A percentile compares a stretch with the other conserved stretches of the same genome.
phyloP scores from a whole-genome alignment of 2,797 vertebrate genomes.

The Falco columbarius region DNA sequence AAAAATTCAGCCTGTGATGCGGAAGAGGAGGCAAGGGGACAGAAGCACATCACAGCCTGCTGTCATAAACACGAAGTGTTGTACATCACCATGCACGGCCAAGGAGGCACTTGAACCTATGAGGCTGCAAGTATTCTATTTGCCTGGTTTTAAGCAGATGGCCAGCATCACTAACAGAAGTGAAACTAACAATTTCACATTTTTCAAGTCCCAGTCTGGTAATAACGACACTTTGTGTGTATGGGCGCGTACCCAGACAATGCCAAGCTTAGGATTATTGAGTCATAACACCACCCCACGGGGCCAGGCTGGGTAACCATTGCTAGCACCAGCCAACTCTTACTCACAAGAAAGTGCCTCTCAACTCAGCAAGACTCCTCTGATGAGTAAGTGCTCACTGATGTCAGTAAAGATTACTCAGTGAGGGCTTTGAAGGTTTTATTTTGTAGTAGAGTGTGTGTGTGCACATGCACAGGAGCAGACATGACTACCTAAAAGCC shows the following conservation, averaged over 20 bases:
- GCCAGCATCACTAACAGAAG: not conserved
- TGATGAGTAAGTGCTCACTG: slow-evolving; percentile 16
- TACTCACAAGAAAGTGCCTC: not conserved
- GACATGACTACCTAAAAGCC: not conserved
- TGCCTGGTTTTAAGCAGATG: not conserved
- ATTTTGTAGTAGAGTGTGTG: not conserved
- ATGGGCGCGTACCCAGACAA: accelerated
- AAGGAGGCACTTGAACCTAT: not conserved
- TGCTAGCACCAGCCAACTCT: not conserved
- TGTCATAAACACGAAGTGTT: not conserved
- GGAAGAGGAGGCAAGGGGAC: not conserved
- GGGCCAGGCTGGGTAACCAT: not conserved
- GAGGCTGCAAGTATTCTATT: not conserved
- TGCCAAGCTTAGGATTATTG: not conserved
- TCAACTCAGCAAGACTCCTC: not conserved
- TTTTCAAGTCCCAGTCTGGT: not conserved
- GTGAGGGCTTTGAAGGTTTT: not conserved
- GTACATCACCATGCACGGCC: accelerated
- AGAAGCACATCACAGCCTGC: accelerated
- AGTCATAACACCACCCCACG: not conserved
- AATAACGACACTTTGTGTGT: not conserved
- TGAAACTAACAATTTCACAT: not conserved
- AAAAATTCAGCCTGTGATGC: not conserved
- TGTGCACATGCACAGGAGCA: not conserved
- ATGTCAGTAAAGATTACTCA: slow-evolving; percentile 36